Percentiles rank a stretch among this genome's conserved stretches.
phyloP scores from a whole-genome alignment of 2,797 vertebrate genomes.

The Benthosema pterotum region DNA sequence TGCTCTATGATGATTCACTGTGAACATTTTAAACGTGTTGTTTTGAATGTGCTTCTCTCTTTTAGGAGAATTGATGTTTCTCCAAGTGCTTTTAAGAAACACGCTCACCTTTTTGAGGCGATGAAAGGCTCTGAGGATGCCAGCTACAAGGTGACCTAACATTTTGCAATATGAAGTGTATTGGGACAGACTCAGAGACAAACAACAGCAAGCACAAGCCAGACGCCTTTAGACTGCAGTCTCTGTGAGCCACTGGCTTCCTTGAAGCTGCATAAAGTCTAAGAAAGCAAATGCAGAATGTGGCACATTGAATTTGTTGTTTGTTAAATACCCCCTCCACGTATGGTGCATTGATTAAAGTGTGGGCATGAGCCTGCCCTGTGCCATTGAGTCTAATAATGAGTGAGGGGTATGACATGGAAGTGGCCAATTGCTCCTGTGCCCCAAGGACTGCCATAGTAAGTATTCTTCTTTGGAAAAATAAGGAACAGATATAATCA shows the following conservation, averaged over 20 bases:
- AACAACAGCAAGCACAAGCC: constrained; percentile 65
- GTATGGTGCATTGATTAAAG: constrained; percentile 94
- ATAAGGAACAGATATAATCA: constrained; percentile 63
- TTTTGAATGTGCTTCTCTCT: constrained; percentile 45
- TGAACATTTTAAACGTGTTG: constrained; percentile 7
- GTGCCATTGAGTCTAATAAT: constrained; percentile 91
- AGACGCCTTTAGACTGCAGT: constrained; percentile 89
- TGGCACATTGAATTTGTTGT: constrained; percentile 97
- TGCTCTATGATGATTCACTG: not conserved
- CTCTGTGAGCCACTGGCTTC: constrained; percentile 93
- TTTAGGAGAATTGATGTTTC: constrained; percentile 99
- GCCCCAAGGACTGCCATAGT: constrained; percentile 96
- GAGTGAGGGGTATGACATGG: constrained; percentile 88
- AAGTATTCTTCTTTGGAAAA: constrained; percentile 92
- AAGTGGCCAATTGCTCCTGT: constrained; percentile 91
- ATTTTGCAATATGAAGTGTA: constrained; percentile 88
- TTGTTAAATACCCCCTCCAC: constrained; percentile 92
- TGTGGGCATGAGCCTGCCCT: constrained; percentile 95
- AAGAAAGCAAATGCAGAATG: constrained; percentile 82
- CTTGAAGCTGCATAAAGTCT: constrained; percentile 93
- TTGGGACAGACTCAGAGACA: constrained; percentile 79
- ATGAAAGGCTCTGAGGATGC: constrained; percentile 93
- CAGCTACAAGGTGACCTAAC: constrained; percentile 97
- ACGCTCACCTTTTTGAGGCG: constrained; percentile 95
- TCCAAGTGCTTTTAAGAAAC: constrained; percentile 99